phyloP scores from a whole-genome alignment of 1,140 invertebrate species.

The Procambarus clarkii region DNA sequence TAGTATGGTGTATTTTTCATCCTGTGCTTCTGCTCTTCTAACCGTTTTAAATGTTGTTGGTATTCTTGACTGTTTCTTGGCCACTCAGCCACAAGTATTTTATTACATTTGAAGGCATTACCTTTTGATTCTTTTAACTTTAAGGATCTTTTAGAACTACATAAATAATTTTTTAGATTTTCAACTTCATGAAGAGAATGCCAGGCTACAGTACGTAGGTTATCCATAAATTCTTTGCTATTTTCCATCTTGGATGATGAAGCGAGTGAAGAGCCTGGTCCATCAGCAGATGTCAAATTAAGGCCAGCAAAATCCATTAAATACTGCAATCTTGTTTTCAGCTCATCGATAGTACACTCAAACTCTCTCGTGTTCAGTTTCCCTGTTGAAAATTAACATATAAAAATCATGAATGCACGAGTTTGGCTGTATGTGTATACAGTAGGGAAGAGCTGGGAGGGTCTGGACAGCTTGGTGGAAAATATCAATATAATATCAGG shows the following conservation, averaged over 20 bases:
- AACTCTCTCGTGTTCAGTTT: conserved; percentile 2
- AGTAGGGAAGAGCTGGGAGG: too few relatives aligned
- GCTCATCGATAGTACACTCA: not conserved
- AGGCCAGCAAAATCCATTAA: conserved; percentile 37
- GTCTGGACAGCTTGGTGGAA: too few relatives aligned
- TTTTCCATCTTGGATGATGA: not conserved
- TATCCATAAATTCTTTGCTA: conserved; percentile 14
- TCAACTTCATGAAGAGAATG: conserved; percentile 18
- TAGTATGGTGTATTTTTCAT: conserved; percentile 14
- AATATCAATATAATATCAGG: too few relatives aligned
- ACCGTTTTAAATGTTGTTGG: not conserved
- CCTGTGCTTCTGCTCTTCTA: not conserved
- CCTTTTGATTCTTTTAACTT: not conserved
- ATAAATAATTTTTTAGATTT: conserved; percentile 1
- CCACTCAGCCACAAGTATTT: conserved; percentile 15
- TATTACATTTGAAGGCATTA: conserved; percentile 7
- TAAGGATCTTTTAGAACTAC: too few relatives aligned
- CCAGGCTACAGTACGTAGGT: not conserved
- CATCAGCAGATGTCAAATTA: not conserved
- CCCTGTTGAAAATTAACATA: conserved; percentile 5
- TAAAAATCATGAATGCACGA: not conserved
- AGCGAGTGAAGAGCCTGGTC: not conserved
- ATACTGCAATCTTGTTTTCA: conserved; percentile 25
- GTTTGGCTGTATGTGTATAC: too few relatives aligned
- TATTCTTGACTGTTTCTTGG: conserved; percentile 42